Evolutionary conservation across 2,113 vertebrate genomes (phyloP), one percentile per base, ranked within the genome.

Genomic region (Pterocles burchelli): DNA sequence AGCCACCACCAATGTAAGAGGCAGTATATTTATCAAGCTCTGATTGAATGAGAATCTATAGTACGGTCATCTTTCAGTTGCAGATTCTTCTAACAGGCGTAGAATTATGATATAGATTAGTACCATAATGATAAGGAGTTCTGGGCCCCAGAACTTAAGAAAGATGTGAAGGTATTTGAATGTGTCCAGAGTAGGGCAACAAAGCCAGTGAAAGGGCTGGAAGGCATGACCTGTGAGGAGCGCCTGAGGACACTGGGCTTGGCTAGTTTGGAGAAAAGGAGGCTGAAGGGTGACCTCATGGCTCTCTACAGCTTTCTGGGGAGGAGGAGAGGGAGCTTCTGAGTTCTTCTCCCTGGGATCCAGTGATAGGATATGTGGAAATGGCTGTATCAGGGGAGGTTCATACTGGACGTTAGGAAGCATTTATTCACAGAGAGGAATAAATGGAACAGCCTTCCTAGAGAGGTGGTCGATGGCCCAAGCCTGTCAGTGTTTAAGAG

Each of bases 161-260:
- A 51, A 7, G 20, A 12, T 61, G 2, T 48, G 6, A 38, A 29
- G 45, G 19, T 41, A 5, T 12, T 55, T 34, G 18, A 54, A 38
- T 38, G 13, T 2, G 1, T 67, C 24, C 45, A 58, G 68, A 28
- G 12, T 1, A 67, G 7, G 7, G 8, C 18, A 62, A 29, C 15
- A 54, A 87, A 61, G 38, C 29, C 55, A 29, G 6, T 54, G 14
- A 55, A 7, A 41, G 13, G 5, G 3, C 15, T 54, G 19, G 28
- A 68, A 82, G 7, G 46, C 4, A 25, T 52, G 7, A 7, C 18
- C 22, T 54, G 0, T 45, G 14, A 67, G 12, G 8, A 38, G 52
- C 0, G 1, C 1, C 62, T 54, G 59, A 66, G 8, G 59, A 38
- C 33, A 6, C 2, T 28, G 33, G 10, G 10, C 7, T 68, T 46